phyloP scores from a whole-genome alignment of 2,113 vertebrate genomes.

The Nansenia antarctica region DNA sequence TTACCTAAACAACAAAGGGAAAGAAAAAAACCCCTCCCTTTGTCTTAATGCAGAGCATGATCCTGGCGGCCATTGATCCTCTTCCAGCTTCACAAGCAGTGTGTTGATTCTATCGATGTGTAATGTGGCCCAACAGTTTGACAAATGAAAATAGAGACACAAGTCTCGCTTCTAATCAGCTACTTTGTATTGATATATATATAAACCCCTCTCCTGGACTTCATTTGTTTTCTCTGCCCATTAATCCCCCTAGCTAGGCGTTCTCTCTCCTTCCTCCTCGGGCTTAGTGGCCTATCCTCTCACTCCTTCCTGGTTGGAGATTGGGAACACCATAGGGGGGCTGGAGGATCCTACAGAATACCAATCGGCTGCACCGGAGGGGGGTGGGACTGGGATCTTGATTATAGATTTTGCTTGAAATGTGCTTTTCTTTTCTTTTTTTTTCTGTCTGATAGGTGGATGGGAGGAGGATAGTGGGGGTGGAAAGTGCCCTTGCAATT shows the following conservation, averaged over 20 bases:
- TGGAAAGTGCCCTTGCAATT: conserved; percentile 27
- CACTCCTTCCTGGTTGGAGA: conserved; percentile 76
- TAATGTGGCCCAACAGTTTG: conserved; percentile 58
- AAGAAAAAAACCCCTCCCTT: conserved; percentile 1
- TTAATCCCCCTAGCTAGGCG: conserved; percentile 75
- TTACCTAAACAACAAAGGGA: too few relatives aligned
- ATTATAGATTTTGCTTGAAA: conserved; percentile 80
- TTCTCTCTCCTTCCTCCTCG: conserved; percentile 73
- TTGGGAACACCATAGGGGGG: conserved; percentile 76
- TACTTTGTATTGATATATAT: conserved; percentile 75
- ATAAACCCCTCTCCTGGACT: conserved; percentile 73
- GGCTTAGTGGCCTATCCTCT: conserved; percentile 76
- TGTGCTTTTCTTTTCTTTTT: conserved; percentile 34
- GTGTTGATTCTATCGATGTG: conserved; percentile 46
- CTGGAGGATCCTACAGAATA: conserved; percentile 75
- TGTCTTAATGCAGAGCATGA: conserved; percentile 25
- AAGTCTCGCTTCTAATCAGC: conserved; percentile 61
- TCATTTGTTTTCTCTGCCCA: conserved; percentile 78
- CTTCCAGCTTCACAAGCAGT: conserved; percentile 50
- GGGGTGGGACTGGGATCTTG: conserved; percentile 72
- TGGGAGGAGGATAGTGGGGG: conserved; percentile 28
- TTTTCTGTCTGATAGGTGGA: conserved; percentile 25
- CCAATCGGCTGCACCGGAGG: conserved; percentile 77
- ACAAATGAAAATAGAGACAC: conserved; percentile 60
- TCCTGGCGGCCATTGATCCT: conserved; percentile 45